Evolutionary conservation across 2,113 vertebrate genomes (phyloP).

Genomic region (Poecilia latipinna): DNA sequence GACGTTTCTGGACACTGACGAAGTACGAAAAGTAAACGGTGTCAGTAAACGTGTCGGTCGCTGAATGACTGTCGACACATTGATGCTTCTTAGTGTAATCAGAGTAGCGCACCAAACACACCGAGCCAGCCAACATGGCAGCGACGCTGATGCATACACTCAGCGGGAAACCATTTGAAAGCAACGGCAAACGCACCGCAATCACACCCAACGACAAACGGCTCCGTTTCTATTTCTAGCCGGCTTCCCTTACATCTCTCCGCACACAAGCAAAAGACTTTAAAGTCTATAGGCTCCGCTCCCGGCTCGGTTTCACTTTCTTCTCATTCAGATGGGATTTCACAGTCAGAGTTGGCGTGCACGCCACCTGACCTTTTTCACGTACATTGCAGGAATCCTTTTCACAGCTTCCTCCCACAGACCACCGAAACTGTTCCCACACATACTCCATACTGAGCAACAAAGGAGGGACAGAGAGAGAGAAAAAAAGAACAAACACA

Average conservation of each 20-base stretch:
- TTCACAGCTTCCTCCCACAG: constrained; percentile 68
- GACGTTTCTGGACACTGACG: not conserved
- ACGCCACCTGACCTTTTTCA: constrained; percentile 60
- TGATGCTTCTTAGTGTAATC: not conserved
- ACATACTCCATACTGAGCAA: constrained; percentile 35
- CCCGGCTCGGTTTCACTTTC: constrained; percentile 38
- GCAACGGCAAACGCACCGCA: not conserved
- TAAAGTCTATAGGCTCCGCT: constrained; percentile 6
- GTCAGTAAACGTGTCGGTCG: not conserved
- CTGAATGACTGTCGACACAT: too few species aligned
- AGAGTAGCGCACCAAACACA: not conserved
- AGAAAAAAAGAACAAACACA: constrained; percentile 3
- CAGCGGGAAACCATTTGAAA: not conserved
- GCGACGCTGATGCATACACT: not conserved
- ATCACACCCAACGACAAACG: not conserved
- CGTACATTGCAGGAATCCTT: constrained; percentile 58
- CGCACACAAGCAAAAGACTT: constrained; percentile 5
- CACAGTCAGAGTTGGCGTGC: constrained; percentile 59
- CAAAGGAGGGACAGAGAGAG: constrained; percentile 20
- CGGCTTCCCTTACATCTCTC: not conserved
- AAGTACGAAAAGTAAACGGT: not conserved
- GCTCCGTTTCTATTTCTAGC: constrained; percentile 13
- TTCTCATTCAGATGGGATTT: constrained; percentile 66
- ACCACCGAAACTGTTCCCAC: constrained; percentile 62
- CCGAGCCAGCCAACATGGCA: constrained; percentile 2